These are phyloP conservation scores for Drosophila bifasciata DNA, from an alignment of 1,140 invertebrate genomes.

Conservation along the genomic window DNA sequence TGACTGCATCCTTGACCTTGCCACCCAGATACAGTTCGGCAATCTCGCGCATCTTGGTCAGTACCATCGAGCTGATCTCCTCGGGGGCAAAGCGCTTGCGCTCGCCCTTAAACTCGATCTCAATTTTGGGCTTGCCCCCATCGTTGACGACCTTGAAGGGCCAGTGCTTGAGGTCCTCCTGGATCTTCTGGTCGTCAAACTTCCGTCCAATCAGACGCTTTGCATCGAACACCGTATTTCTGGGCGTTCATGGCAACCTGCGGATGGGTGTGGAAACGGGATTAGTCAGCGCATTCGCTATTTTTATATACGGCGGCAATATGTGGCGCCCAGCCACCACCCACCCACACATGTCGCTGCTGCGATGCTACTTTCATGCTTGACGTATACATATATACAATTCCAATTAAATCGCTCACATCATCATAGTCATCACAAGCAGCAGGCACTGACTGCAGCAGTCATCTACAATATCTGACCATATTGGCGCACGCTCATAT, in stretches of 20 bases:
- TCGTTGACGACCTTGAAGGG: conserved; percentile 90
- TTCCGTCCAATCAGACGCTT: conserved; percentile 91
- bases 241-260: conserved; percentile 92
- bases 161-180: conserved; percentile 92
- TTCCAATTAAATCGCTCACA: conserved; percentile 23
- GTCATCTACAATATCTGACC: background rate
- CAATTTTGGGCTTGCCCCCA: conserved; percentile 90
- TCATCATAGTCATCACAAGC: background rate
- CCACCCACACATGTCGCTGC: conserved; percentile 8
- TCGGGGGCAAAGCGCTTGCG: conserved; percentile 91
- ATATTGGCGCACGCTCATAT: conserved; percentile 17
- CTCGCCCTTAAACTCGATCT: conserved; percentile 91
- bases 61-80: conserved; percentile 94
- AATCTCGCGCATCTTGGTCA: conserved; percentile 91
- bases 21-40: conserved; percentile 86
- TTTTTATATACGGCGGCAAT: conserved; percentile 15
- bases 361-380: background rate
- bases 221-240: conserved; percentile 94
- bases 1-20: conserved; percentile 87
- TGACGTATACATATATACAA: conserved; percentile 2
- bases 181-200: conserved; percentile 90
- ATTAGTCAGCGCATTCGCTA: conserved; percentile 24
- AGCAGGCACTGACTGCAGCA: no score
- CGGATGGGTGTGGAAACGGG: background rate
- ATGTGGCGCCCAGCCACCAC: conserved; percentile 7